Evolutionary conservation across 2,797 vertebrate genomes (phyloP).

Genomic region (Petrocephalus schoutedeni): DNA sequence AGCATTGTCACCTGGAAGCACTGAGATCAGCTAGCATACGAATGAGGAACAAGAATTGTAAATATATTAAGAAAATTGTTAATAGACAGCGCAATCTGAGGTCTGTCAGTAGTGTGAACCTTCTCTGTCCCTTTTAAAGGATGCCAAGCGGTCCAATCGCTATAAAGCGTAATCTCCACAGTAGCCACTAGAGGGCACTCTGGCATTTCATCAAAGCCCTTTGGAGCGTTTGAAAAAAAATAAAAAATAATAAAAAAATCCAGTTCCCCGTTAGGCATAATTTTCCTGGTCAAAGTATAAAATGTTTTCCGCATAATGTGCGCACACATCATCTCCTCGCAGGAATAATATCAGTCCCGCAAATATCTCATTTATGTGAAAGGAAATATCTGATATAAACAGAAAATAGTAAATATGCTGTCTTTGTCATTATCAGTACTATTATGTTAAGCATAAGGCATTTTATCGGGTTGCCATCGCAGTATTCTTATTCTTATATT

Average conservation of each 20-base stretch:
- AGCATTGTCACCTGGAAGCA: neutral
- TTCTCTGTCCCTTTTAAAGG: neutral
- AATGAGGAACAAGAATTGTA: neutral
- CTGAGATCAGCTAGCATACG: neutral
- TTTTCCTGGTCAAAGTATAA: constrained; percentile 66
- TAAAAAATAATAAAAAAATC: constrained; percentile 22
- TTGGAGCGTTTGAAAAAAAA: neutral
- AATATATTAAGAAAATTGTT: neutral
- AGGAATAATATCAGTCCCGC: constrained; percentile 59
- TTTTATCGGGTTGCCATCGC: constrained; percentile 8
- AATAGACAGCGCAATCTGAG: neutral
- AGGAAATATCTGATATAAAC: constrained; percentile 58
- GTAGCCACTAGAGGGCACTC: constrained; percentile 60
- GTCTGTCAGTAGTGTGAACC: neutral
- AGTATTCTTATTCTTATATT: neutral
- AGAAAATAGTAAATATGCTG: constrained; percentile 55
- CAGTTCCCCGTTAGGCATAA: constrained; percentile 53
- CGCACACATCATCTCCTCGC: constrained; percentile 40
- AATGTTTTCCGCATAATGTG: constrained; percentile 60
- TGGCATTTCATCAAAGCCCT: constrained; percentile 44
- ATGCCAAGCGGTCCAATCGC: neutral
- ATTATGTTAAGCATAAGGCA: constrained; percentile 28
- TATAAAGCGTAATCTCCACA: constrained; percentile 17
- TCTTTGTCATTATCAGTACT: constrained; percentile 43
- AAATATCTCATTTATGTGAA: constrained; percentile 66